Conservation (phyloP, 2,888 invertebrate species). For the Dasysyrphus tricinctus region DNA sequence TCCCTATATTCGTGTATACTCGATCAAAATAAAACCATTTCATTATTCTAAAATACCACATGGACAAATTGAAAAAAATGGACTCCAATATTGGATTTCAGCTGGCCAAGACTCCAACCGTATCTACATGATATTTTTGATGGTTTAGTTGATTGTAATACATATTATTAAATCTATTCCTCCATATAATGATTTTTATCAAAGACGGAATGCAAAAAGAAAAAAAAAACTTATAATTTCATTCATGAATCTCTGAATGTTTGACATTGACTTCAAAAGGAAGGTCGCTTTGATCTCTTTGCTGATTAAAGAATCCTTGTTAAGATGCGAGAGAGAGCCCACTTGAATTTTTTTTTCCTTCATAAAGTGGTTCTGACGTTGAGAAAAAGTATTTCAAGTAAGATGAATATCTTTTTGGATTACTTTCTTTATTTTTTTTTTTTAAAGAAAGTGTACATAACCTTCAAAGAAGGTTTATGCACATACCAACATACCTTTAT, state of each 20-base stretch:
- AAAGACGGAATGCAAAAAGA: background rate
- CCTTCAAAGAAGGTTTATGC: conserved; percentile 18
- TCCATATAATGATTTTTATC: background rate
- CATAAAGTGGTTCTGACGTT: conserved; percentile 29
- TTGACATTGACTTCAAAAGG: conserved; percentile 42
- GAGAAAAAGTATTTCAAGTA: conserved; percentile 11
- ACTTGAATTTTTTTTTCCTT: conserved; percentile 17
- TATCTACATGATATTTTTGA: background rate
- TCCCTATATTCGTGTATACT: too few species aligned
- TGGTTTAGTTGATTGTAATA: background rate
- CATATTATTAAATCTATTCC: background rate
- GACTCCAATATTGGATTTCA: background rate
- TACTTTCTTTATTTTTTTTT: conserved; percentile 21
- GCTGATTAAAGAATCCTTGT: conserved; percentile 40
- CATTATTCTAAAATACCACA: too few species aligned
- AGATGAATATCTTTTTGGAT: conserved; percentile 48
- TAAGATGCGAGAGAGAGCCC: conserved; percentile 7
- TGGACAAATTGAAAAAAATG: background rate
- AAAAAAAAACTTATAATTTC: background rate
- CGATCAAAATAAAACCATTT: too few species aligned
- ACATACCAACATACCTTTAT: background rate
- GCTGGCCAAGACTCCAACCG: background rate
- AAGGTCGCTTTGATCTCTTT: conserved; percentile 45
- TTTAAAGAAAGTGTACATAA: background rate
- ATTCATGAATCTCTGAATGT: conserved; percentile 7